Evolutionary conservation across 2,797 vertebrate genomes (phyloP).

Genomic region (Xyrichtys novacula): DNA sequence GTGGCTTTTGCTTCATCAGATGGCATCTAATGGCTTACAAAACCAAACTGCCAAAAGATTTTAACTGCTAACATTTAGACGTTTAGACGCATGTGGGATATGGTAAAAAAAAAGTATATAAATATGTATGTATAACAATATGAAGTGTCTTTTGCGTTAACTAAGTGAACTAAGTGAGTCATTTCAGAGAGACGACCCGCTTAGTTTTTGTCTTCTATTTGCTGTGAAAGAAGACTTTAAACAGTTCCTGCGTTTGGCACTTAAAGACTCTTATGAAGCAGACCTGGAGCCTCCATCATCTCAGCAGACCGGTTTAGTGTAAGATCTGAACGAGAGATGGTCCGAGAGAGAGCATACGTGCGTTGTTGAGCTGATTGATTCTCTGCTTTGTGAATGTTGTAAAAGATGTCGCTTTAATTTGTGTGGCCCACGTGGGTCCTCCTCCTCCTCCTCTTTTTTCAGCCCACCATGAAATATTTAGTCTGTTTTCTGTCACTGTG

Average conservation of each 20-base stretch:
- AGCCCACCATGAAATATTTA: slow-evolving; percentile 18
- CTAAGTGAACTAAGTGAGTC: slow-evolving; percentile 40
- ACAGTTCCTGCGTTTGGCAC: slow-evolving; percentile 26
- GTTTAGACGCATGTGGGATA: slow-evolving; percentile 57
- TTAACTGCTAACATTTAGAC: slow-evolving; percentile 42
- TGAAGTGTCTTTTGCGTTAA: slow-evolving; percentile 28
- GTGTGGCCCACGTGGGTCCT: slow-evolving; percentile 14
- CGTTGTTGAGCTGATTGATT: slow-evolving; percentile 27
- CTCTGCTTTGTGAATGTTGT: slow-evolving; percentile 21
- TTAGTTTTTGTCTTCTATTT: slow-evolving; percentile 27
- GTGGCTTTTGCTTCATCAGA: slow-evolving; percentile 66
- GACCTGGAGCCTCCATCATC: slow-evolving; percentile 42
- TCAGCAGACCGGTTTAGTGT: slow-evolving; percentile 36
- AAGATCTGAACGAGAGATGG: slow-evolving; percentile 25
- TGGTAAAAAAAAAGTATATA: slow-evolving; percentile 24
- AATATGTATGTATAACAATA: no score
- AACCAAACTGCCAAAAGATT: slow-evolving; percentile 58
- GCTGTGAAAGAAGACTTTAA: slow-evolving; percentile 22
- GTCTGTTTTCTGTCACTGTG: slow-evolving; percentile 58
- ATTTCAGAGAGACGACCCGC: slow-evolving; percentile 21
- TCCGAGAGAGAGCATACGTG: slow-evolving; percentile 13
- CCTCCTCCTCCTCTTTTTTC: neutral
- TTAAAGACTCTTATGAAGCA: slow-evolving; percentile 20
- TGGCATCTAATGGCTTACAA: slow-evolving; percentile 55
- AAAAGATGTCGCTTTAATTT: slow-evolving; percentile 44